These are phyloP conservation scores for Cosmorhoe ocellata DNA, from an alignment of 2,888 invertebrate genomes.

Conservation along the genomic window DNA sequence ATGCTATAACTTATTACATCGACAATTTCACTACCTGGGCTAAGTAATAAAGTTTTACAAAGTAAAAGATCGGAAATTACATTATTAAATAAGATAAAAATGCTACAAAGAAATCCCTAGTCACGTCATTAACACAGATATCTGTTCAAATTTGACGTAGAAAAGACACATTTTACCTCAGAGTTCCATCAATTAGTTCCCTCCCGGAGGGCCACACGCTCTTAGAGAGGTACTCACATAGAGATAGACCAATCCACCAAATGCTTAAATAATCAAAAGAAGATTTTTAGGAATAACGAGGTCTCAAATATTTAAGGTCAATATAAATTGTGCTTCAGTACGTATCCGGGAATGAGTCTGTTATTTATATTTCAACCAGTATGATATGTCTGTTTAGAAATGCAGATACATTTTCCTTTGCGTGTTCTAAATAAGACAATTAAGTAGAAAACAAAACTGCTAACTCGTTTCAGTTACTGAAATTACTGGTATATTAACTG, in stretches of 20 bases:
- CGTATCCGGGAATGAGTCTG: too few relatives aligned
- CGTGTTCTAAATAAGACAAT: too few relatives aligned
- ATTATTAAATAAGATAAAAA: conserved; percentile 24
- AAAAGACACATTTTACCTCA: conserved; percentile 38
- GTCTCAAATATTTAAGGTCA: too few relatives aligned
- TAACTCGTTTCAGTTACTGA: too few relatives aligned
- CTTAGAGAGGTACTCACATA: conserved; percentile 1
- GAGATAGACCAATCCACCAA: conserved; percentile 19
- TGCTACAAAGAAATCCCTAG: conserved; percentile 21
- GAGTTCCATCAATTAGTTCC: conserved; percentile 50
- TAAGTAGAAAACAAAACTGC: too few relatives aligned
- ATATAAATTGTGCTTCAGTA: too few relatives aligned
- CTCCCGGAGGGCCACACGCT: conserved; percentile 40
- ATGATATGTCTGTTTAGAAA: too few relatives aligned
- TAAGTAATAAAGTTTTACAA: conserved; percentile 12
- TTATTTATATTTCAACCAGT: too few relatives aligned
- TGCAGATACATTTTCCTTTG: too few relatives aligned
- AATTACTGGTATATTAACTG: too few relatives aligned
- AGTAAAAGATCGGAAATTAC: conserved; percentile 13
- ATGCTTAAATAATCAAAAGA: too few relatives aligned
- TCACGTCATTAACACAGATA: conserved; percentile 32
- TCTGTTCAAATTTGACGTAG: conserved; percentile 32
- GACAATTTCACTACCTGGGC: conserved; percentile 4
- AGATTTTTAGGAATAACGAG: too few relatives aligned
- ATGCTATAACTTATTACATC: conserved; percentile 1